A percentile compares a stretch with the other conserved stretches of the same genome.
These are phyloP conservation scores for Mythimna impura DNA, from an alignment of 2,888 invertebrate species.

Conservation along the genomic window DNA sequence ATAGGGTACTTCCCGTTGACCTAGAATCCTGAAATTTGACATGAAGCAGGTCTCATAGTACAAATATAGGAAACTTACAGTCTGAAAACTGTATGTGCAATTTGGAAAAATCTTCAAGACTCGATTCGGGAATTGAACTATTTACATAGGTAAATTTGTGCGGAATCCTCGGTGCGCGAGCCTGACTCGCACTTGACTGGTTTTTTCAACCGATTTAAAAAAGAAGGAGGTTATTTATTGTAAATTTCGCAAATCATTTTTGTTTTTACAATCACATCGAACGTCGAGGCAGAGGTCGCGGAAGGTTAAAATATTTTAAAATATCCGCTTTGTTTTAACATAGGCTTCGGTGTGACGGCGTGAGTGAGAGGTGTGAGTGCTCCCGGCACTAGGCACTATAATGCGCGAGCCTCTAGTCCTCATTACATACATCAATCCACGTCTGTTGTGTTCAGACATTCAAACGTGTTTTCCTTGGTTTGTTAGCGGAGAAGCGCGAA, in stretches of 20 bases:
- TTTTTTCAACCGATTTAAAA: too few relatives aligned
- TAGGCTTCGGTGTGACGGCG: constrained; percentile 4
- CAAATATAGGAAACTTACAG: too few relatives aligned
- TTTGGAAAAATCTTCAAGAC: too few relatives aligned
- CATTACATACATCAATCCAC: constrained; percentile 63
- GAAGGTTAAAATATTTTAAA: constrained; percentile 51
- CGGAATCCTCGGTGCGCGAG: too few relatives aligned
- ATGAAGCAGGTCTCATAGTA: too few relatives aligned
- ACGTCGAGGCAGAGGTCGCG: constrained; percentile 17
- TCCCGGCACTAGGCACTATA: constrained; percentile 22
- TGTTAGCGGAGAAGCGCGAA: constrained; percentile 75
- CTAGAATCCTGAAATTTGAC: too few relatives aligned
- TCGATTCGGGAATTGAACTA: too few relatives aligned
- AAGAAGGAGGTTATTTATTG: background rate
- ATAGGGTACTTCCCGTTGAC: too few relatives aligned
- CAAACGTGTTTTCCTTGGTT: constrained; percentile 73
- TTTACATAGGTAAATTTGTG: too few relatives aligned
- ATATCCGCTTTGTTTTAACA: constrained; percentile 28
- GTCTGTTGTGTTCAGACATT: constrained; percentile 59
- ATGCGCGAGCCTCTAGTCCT: constrained; percentile 29
- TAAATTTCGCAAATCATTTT: constrained; percentile 30
- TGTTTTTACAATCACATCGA: constrained; percentile 37
- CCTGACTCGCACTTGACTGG: too few relatives aligned
- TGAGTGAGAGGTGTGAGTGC: constrained; percentile 8
- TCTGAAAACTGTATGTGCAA: too few relatives aligned